Evolutionary conservation across 2,888 invertebrate species (phyloP).

Genomic region (Rhingia campestris): DNA sequence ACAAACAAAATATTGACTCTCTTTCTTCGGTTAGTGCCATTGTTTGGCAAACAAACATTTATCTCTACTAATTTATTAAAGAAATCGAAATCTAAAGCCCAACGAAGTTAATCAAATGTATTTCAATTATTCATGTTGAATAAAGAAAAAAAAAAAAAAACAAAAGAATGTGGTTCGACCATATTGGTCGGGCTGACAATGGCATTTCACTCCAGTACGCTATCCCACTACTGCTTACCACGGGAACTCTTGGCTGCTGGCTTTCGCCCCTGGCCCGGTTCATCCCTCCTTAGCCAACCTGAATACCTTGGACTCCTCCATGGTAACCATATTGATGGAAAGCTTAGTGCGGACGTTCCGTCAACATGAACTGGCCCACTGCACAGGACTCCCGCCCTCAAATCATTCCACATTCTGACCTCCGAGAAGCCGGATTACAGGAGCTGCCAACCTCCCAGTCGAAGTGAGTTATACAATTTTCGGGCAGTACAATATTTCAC

Average conservation of each 20-base stretch:
- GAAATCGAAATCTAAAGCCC: neutral
- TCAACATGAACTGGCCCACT: slow-evolving; percentile 87
- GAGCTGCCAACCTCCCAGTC: slow-evolving; percentile 96
- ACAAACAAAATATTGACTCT: too few species aligned
- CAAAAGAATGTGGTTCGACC: slow-evolving; percentile 65
- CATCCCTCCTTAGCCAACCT: slow-evolving; percentile 98
- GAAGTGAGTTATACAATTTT: slow-evolving; percentile 33
- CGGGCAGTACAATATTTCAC: neutral
- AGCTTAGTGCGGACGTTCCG: slow-evolving; percentile 98
- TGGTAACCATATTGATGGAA: slow-evolving; percentile 97
- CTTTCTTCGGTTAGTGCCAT: too few species aligned
- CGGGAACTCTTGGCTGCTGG: slow-evolving; percentile 99
- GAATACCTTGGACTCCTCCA: slow-evolving; percentile 91
- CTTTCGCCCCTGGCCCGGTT: slow-evolving; percentile 99
- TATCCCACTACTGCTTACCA: slow-evolving; percentile 99
- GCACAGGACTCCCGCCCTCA: slow-evolving; percentile 84
- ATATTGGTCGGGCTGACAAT: slow-evolving; percentile 67
- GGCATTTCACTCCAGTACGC: slow-evolving; percentile 95
- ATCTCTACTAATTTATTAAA: too few species aligned
- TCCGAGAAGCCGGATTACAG: slow-evolving; percentile 98
- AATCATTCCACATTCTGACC: slow-evolving; percentile 83
- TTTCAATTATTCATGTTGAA: neutral
- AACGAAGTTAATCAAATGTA: neutral
- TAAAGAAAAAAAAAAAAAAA: slow-evolving; percentile 16
- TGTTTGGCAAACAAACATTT: too few species aligned